These are phyloP conservation scores for Vanacampus margaritifer DNA, from an alignment of 2,113 vertebrate species.

Conservation along the genomic window DNA sequence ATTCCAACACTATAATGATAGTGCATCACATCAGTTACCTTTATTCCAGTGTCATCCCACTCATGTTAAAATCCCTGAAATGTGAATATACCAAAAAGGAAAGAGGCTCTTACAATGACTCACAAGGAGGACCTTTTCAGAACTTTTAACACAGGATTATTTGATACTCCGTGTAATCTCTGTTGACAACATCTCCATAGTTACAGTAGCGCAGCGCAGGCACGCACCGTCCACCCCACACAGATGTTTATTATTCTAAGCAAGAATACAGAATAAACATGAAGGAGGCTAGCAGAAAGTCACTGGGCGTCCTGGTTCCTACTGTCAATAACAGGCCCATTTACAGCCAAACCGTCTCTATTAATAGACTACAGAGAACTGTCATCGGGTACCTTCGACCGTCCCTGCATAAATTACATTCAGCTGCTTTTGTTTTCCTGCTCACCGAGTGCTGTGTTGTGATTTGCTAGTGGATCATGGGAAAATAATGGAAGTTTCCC, in stretches of 20 bases:
- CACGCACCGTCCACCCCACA: slow-evolving; percentile 39
- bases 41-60: background rate
- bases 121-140: background rate
- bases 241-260: slow-evolving; percentile 51
- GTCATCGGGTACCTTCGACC: slow-evolving; percentile 63
- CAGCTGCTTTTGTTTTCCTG: slow-evolving; percentile 15
- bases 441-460: slow-evolving; percentile 21
- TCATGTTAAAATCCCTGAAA: background rate
- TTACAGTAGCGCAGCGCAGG: slow-evolving; percentile 15
- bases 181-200: slow-evolving; percentile 34
- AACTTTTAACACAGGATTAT: slow-evolving; percentile 3
- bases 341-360: slow-evolving; percentile 51
- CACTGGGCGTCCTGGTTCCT: slow-evolving; percentile 60
- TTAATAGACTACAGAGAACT: slow-evolving; percentile 58
- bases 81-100: background rate
- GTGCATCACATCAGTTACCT: background rate
- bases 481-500: slow-evolving; percentile 58
- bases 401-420: slow-evolving; percentile 36
- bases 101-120: background rate
- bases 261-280: slow-evolving; percentile 51
- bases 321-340: slow-evolving; percentile 56
- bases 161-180: slow-evolving; percentile 17
- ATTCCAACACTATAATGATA: no score
- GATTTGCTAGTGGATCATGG: slow-evolving; percentile 25
- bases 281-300: slow-evolving; percentile 20